Base-by-base conservation (phyloP, 1,140 invertebrate species). In the Patella vulgata region DNA sequence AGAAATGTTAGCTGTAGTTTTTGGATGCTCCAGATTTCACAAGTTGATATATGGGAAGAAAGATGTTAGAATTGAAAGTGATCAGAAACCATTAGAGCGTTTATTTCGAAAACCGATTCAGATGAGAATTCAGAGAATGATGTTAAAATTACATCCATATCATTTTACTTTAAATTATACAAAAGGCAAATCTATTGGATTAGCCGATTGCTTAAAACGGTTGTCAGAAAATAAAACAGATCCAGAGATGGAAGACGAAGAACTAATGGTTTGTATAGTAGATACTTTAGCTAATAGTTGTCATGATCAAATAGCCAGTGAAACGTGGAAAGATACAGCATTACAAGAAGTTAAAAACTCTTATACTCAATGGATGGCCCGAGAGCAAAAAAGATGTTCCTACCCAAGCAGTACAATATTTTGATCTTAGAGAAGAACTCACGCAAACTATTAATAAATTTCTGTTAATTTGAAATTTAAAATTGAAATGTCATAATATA, bases 1-100 rank as follows among this genome's bases (percentile, higher is more conserved):
- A 71, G 87, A 89, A 79, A 83, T 84, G 5, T 66, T 86, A 14
- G 84, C 85, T 5, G 81, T 88, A 5, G 59, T 87, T 4, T 87
- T 82, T 72, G 84, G 81, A 3, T 78, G 87, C 17, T 74, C 80
- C 43, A 84, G 83, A 70, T 88, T 88, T 75, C 78, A 86, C 31
- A 68, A 86, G 40, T 88, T 85, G 66, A 47, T 87, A 4, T 85
- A 66, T 80, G 21, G 27, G 55, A 55, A 42, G n/a, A 57, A 6
- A n/a, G n/a, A n/a, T n/a, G 55, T 70, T 21, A 47, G 30, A 5
- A 44, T 72, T 23, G 14, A 70, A 30, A 50, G 21, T 52, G 62
- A 73, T 42, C 65, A 73, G 31, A 70, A 74, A 36, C 66, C 73
- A 30, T 44, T 77, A 25, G 62, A 64, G 9, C 47, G 31, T 5